These are phyloP conservation scores for Drosophila formosana DNA, from an alignment of 2,888 invertebrate genomes.

Conservation along the genomic window DNA sequence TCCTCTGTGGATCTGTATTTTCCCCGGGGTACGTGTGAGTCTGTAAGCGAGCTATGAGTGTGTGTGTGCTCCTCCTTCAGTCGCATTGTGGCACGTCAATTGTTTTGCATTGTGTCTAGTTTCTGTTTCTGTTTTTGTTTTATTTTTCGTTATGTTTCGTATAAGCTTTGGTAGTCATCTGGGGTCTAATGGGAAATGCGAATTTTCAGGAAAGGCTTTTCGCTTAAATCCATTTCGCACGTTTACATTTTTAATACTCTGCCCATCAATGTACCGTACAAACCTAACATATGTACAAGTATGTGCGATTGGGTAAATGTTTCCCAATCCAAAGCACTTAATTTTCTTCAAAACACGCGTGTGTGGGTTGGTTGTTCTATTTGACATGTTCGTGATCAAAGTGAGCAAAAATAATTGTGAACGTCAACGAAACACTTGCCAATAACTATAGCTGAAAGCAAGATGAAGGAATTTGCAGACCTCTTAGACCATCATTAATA, in stretches of 20 bases:
- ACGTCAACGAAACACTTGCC: too few relatives aligned
- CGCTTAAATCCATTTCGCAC: conserved; percentile 28
- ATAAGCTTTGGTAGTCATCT: neutral
- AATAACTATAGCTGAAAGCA: neutral
- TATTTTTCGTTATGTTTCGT: neutral
- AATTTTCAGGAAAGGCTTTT: conserved; percentile 22
- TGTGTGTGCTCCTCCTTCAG: conserved; percentile 43
- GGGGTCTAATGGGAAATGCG: conserved; percentile 36
- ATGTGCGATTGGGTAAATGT: conserved; percentile 15
- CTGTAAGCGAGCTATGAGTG: conserved; percentile 43
- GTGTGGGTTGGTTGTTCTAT: too few relatives aligned
- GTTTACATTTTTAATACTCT: conserved; percentile 40
- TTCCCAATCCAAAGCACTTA: conserved; percentile 2
- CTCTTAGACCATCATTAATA: too few relatives aligned
- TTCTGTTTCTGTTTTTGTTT: conserved; percentile 1
- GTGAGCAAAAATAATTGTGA: too few relatives aligned
- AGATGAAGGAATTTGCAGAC: neutral
- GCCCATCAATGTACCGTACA: conserved; percentile 26
- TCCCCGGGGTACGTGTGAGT: conserved; percentile 70
- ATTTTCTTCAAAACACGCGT: neutral
- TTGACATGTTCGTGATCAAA: too few relatives aligned
- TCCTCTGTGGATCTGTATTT: conserved; percentile 52
- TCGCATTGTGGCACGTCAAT: conserved; percentile 61
- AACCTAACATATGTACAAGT: neutral
- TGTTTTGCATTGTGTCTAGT: conserved; percentile 58